A percentile compares a stretch with the other conserved stretches of the same genome.
phyloP scores from a whole-genome alignment of 2,888 invertebrate genomes.

The Melikaiella ostensackeni region DNA sequence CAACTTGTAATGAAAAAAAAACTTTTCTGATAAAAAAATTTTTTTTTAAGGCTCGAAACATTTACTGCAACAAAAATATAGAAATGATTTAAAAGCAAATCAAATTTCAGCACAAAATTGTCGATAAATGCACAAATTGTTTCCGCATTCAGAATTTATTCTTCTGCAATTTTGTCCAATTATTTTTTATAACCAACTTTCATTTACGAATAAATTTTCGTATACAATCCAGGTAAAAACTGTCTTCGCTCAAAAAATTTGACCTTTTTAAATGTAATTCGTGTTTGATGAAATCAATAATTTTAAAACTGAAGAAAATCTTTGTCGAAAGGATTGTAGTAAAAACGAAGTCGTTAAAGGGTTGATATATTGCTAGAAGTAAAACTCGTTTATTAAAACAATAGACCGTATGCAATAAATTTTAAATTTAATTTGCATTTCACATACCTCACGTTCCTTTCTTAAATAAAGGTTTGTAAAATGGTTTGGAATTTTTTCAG shows the following conservation, averaged over 20 bases:
- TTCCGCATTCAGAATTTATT: constrained; percentile 3
- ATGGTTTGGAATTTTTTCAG: neutral
- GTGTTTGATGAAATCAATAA: neutral
- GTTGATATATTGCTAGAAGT: neutral
- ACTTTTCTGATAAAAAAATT: neutral
- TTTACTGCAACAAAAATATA: neutral
- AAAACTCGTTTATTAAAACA: neutral
- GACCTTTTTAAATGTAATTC: neutral
- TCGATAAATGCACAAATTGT: neutral
- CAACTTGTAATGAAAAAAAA: neutral
- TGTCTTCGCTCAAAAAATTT: neutral
- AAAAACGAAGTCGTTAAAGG: neutral
- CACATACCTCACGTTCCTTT: neutral
- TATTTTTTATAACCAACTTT: neutral
- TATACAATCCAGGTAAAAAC: neutral
- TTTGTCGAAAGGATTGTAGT: neutral
- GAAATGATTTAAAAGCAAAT: neutral
- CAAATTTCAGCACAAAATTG: neutral
- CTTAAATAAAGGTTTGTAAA: neutral
- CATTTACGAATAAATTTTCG: neutral
- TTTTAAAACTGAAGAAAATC: neutral
- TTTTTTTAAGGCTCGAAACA: neutral
- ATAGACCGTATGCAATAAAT: neutral
- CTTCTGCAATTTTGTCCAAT: neutral
- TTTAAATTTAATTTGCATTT: neutral